These are phyloP conservation scores for Colinus virginianus DNA, from an alignment of 2,113 vertebrate genomes.

Conservation along the genomic window DNA sequence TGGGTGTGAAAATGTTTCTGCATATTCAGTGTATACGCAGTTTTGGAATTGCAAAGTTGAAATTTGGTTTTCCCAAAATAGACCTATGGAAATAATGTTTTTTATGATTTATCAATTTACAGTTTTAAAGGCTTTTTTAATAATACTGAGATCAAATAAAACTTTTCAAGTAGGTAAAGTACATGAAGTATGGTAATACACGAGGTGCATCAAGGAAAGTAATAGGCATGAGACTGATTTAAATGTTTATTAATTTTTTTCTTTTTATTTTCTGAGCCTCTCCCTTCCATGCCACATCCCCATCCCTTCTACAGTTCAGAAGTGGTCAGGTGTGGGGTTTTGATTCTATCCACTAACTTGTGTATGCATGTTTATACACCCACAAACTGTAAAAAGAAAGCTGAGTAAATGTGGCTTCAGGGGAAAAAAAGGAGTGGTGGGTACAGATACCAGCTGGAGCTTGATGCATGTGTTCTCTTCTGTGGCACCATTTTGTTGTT, in stretches of 20 bases:
- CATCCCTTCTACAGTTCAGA: background rate
- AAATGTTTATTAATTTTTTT: background rate
- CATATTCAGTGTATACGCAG: background rate
- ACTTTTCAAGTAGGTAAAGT: background rate
- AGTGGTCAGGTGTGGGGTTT: constrained; percentile 42
- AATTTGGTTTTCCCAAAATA: background rate
- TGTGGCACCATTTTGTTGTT: constrained; percentile 73
- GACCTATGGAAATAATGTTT: background rate
- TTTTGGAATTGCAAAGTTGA: background rate
- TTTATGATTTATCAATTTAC: background rate
- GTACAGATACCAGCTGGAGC: constrained; percentile 66
- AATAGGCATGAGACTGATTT: background rate
- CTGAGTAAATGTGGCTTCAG: constrained; percentile 55
- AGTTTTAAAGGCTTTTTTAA: background rate
- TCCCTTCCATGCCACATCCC: background rate
- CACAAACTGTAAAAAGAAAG: constrained; percentile 60
- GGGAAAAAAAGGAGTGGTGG: constrained; percentile 44
- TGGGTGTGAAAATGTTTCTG: background rate
- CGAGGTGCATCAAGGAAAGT: background rate
- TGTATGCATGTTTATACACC: constrained; percentile 48
- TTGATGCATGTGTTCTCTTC: constrained; percentile 66
- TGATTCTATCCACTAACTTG: constrained; percentile 24
- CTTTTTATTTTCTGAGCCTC: background rate
- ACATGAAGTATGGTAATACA: background rate
- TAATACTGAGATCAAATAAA: background rate